Conservation (phyloP, 2,888 invertebrate species). For the Chymomyza procnemis region DNA sequence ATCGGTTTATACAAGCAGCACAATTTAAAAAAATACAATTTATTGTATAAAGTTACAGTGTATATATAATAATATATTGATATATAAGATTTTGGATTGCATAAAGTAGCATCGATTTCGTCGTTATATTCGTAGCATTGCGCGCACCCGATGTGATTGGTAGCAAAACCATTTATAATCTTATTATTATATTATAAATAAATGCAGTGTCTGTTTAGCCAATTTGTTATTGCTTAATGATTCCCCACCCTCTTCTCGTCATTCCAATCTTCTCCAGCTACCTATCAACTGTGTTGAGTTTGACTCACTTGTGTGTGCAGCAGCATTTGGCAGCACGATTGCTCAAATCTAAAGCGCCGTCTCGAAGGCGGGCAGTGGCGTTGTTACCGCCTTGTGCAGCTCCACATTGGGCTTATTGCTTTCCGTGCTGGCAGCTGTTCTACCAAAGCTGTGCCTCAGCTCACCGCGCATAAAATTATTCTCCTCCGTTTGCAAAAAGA, state of each 20-base stretch:
- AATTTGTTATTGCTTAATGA: conserved; percentile 51
- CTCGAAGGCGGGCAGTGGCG: conserved; percentile 69
- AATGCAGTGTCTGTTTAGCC: conserved; percentile 56
- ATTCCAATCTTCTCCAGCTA: conserved; percentile 2
- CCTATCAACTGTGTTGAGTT: conserved; percentile 43
- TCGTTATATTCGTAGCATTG: conserved; percentile 40
- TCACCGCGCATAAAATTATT: conserved; percentile 79
- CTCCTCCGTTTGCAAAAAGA: conserved; percentile 78
- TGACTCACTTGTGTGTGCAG: conserved; percentile 49
- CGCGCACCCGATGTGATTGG: conserved; percentile 3
- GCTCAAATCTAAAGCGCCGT: conserved; percentile 64
- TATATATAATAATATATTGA: conserved; percentile 27
- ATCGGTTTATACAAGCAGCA: conserved; percentile 65
- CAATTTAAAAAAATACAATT: conserved; percentile 65
- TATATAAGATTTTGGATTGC: conserved; percentile 45
- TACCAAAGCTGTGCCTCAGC: conserved; percentile 63
- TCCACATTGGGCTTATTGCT: conserved; percentile 33
- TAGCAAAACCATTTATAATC: conserved; percentile 14
- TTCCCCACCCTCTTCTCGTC: conserved; percentile 1
- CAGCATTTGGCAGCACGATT: background rate
- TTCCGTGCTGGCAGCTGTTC: conserved; percentile 22
- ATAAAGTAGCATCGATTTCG: conserved; percentile 68
- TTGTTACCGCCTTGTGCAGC: conserved; percentile 14
- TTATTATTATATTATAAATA: conserved; percentile 41
- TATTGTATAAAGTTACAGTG: conserved; percentile 50